phyloP scores from a whole-genome alignment of 2,113 vertebrate species.

The Sialia sialis region DNA sequence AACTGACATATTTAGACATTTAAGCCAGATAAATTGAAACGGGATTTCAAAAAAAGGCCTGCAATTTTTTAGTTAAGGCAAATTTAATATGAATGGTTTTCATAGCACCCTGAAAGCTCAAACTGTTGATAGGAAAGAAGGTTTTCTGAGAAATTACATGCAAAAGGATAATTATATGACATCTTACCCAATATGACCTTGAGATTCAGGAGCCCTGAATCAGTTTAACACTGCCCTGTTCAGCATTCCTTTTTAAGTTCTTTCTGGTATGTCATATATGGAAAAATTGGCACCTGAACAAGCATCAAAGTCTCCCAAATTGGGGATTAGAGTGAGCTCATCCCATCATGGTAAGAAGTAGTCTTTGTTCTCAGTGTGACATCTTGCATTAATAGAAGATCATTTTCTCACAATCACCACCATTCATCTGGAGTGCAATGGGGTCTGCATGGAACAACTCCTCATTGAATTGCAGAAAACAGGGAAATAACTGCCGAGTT shows the following conservation, averaged over 20 bases:
- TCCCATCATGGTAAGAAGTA: conserved; percentile 72
- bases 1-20: not conserved
- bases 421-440: conserved; percentile 74
- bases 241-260: not conserved
- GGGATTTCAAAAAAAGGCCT: not conserved
- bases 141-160: not conserved
- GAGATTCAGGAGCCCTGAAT: conserved; percentile 19
- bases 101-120: not conserved
- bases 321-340: conserved; percentile 74
- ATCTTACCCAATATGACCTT: conserved; percentile 51
- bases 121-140: not conserved
- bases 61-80: not conserved
- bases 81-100: not conserved
- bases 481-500: conserved; percentile 74
- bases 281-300: conserved; percentile 70
- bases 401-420: conserved; percentile 78
- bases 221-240: conserved; percentile 17
- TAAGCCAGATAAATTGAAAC: not conserved
- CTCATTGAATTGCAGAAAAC: conserved; percentile 77
- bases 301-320: conserved; percentile 64
- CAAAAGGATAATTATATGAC: not conserved
- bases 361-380: conserved; percentile 76
- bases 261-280: conserved; percentile 35
- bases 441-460: conserved; percentile 72
- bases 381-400: conserved; percentile 71